Evolutionary conservation across 2,888 invertebrate species (phyloP).

Genomic region (Papilio protenor): DNA sequence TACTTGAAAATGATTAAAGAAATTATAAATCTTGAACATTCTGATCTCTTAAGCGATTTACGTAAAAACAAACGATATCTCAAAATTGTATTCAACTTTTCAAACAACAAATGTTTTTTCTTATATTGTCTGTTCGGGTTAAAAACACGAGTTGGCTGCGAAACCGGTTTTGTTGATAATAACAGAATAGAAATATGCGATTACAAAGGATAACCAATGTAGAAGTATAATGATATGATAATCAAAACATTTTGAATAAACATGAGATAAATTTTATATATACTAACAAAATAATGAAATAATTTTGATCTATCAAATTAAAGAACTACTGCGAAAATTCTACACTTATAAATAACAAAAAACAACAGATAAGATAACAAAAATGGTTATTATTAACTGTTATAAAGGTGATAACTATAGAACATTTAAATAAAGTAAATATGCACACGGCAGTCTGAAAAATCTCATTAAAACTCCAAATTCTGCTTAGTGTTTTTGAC

Average conservation of each 20-base stretch:
- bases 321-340: background rate
- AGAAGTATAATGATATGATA: background rate
- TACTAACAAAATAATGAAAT: background rate
- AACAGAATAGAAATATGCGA: conserved; percentile 7
- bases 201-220: background rate
- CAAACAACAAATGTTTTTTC: background rate
- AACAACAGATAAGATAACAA: background rate
- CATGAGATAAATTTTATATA: background rate
- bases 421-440: background rate
- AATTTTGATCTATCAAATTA: background rate
- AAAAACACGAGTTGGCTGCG: conserved; percentile 9
- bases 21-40: background rate
- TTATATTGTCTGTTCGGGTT: conserved; percentile 2
- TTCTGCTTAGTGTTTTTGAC: background rate
- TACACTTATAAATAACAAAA: background rate
- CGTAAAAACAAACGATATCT: background rate
- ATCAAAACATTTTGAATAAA: background rate
- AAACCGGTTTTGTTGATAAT: conserved; percentile 42
- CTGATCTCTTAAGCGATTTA: background rate
- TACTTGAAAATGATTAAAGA: background rate
- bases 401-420: background rate
- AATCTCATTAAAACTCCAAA: background rate
- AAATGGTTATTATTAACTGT: background rate
- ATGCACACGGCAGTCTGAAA: background rate
- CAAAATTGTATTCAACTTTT: background rate